These are phyloP conservation scores for Pheucticus melanocephalus DNA, from an alignment of 2,113 vertebrate species.

Conservation along the genomic window DNA sequence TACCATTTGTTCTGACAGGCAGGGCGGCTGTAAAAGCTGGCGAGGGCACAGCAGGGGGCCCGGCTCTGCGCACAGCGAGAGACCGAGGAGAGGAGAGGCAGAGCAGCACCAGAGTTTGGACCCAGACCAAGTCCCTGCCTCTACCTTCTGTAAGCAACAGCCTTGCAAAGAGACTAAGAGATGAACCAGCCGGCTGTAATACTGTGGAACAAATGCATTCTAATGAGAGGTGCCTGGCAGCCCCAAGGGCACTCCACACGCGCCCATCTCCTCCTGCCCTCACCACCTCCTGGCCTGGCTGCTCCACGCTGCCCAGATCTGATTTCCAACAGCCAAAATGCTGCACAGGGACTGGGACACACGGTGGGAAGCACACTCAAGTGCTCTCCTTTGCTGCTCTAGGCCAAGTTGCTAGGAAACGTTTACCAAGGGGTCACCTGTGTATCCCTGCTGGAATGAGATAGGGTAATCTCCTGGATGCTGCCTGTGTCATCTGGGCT, in stretches of 20 bases:
- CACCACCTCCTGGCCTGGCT: neutral
- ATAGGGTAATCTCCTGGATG: neutral
- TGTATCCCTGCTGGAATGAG: neutral
- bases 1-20: conserved; percentile 93
- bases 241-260: conserved; percentile 58
- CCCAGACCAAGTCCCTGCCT: conserved; percentile 87
- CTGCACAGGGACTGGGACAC: neutral
- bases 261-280: neutral
- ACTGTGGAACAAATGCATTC: conserved; percentile 85
- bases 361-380: rapidly evolving
- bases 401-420: neutral
- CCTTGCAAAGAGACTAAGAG: conserved; percentile 42
- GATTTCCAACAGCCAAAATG: neutral
- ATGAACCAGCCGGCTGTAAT: conserved; percentile 83
- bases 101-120: conserved; percentile 82
- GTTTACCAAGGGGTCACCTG: neutral
- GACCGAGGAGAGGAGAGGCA: conserved; percentile 61
- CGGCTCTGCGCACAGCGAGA: conserved; percentile 80
- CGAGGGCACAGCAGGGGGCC: conserved; percentile 84
- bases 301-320: neutral
- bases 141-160: conserved; percentile 90
- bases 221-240: conserved; percentile 82
- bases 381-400: neutral
- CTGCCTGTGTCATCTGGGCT: neutral
- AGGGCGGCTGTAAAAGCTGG: conserved; percentile 86